phyloP scores from a whole-genome alignment of 2,113 vertebrate species.

The Piliocolobus tephrosceles region DNA sequence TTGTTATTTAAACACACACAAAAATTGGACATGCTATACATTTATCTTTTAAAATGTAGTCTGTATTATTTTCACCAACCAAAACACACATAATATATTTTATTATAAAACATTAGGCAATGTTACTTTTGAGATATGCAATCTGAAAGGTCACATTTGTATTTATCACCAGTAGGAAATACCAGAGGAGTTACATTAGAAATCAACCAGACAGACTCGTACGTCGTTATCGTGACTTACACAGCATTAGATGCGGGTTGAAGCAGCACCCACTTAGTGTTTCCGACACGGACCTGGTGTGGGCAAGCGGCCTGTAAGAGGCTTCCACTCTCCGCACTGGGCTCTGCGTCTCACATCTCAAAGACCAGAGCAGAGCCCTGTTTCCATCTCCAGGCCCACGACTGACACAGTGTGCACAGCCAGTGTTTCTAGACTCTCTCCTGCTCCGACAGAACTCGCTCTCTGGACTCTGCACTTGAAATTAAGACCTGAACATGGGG shows the following conservation, averaged over 20 bases:
- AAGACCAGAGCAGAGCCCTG: neutral
- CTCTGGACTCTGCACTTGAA: neutral
- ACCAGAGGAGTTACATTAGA: constrained; percentile 57
- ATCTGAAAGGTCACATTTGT: constrained; percentile 64
- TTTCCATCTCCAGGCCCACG: neutral
- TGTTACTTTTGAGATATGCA: constrained; percentile 71
- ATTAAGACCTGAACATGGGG: neutral
- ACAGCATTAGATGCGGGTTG: constrained; percentile 73
- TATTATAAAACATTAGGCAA: constrained; percentile 78
- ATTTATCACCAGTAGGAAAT: constrained; percentile 59
- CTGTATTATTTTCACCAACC: constrained; percentile 74
- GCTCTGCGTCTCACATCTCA: neutral
- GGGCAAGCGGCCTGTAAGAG: neutral
- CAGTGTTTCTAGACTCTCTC: neutral
- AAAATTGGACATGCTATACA: constrained; percentile 35
- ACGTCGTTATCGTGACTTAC: constrained; percentile 57
- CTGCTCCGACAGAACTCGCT: neutral
- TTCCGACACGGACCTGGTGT: neutral
- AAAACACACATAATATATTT: constrained; percentile 69
- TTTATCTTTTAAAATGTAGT: constrained; percentile 77
- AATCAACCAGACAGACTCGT: constrained; percentile 45
- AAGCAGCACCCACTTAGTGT: neutral
- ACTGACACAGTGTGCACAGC: neutral
- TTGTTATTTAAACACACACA: constrained; percentile 52
- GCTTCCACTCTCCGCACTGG: neutral